Evolutionary conservation across 2,113 vertebrate species (phyloP).

Genomic region (Microcebus tavaratra): DNA sequence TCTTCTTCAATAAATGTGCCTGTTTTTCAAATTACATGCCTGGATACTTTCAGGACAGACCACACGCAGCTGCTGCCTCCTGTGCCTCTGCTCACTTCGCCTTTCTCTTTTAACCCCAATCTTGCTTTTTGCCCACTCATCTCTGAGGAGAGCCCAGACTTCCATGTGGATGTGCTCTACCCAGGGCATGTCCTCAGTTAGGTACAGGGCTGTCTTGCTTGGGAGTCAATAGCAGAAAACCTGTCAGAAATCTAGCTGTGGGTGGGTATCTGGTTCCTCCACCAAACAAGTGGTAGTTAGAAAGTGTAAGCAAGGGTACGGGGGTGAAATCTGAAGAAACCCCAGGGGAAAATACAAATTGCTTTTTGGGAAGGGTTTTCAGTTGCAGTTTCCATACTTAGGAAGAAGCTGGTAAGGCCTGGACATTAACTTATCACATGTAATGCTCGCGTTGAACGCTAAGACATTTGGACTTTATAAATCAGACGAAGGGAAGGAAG

Average conservation of each 20-base stretch:
- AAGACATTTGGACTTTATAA: neutral
- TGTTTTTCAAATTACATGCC: no score
- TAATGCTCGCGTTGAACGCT: neutral
- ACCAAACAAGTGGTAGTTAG: neutral
- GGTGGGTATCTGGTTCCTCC: neutral
- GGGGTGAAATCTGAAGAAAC: accelerated
- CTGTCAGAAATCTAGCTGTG: no score
- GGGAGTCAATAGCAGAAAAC: neutral
- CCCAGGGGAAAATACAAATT: neutral
- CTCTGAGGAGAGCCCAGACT: neutral
- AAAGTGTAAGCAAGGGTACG: neutral
- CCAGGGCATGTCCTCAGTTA: no score
- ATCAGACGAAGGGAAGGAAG: neutral
- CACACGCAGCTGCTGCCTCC: neutral
- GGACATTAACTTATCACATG: no score
- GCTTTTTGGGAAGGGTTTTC: neutral
- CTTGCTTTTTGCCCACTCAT: no score
- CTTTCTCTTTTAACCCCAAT: neutral
- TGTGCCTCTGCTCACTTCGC: neutral
- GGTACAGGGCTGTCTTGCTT: neutral
- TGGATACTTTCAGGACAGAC: no score
- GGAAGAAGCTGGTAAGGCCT: neutral
- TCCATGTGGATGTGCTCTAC: no score
- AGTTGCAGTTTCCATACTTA: neutral
- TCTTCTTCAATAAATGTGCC: no score